phyloP scores from a whole-genome alignment of 2,113 vertebrate genomes.

The Xyrauchen texanus region DNA sequence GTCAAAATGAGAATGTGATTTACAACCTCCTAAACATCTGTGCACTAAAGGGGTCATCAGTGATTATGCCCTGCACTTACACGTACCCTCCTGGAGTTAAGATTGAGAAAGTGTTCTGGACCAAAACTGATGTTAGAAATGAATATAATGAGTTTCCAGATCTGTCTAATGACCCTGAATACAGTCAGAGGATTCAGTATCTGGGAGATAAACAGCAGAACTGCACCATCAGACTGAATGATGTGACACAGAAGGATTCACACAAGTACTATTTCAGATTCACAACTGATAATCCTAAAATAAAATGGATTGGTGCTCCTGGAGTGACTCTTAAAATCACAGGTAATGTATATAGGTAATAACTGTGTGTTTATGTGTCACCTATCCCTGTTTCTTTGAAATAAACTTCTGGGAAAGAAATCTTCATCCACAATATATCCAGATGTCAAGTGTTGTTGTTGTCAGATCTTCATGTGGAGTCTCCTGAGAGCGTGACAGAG shows the following conservation, averaged over 20 bases:
- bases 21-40: not conserved
- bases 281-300: too few relatives aligned
- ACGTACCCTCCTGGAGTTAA: not conserved
- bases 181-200: not conserved
- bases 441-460: not conserved
- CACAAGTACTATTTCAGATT: too few relatives aligned
- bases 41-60: not conserved
- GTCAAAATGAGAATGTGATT: not conserved
- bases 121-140: too few relatives aligned
- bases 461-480: not conserved
- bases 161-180: too few relatives aligned
- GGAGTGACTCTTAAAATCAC: constrained; percentile 11
- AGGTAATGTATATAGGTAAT: not conserved
- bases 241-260: too few relatives aligned
- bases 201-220: too few relatives aligned
- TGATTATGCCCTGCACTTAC: not conserved
- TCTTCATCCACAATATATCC: too few relatives aligned
- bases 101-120: not conserved
- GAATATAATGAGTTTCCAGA: too few relatives aligned
- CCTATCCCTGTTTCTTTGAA: too few relatives aligned
- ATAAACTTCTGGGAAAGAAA: too few relatives aligned
- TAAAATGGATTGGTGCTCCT: too few relatives aligned
- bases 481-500: not conserved
- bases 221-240: not conserved
- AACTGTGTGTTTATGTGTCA: too few relatives aligned